Percentiles rank a stretch among this genome's conserved stretches.
Evolutionary conservation across 2,888 invertebrate species (phyloP).

Genomic region (Hyalella azteca): DNA sequence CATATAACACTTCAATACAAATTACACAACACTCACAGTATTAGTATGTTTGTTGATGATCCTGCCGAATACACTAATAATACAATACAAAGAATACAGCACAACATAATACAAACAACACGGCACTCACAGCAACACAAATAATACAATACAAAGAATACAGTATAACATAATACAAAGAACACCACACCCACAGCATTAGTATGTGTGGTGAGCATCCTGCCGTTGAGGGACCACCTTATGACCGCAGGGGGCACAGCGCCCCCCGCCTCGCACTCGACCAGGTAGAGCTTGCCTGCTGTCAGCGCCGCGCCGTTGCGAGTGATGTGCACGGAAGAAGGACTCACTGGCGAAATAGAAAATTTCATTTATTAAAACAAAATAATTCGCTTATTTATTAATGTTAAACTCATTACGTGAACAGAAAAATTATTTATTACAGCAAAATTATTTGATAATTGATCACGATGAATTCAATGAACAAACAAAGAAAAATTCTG

Average conservation of each 20-base stretch:
- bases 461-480: too few species aligned
- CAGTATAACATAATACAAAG: too few species aligned
- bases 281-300: conserved; percentile 60
- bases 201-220: conserved; percentile 37
- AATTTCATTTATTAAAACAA: not conserved
- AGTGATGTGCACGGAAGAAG: conserved; percentile 60
- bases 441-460: too few species aligned
- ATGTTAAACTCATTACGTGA: not conserved
- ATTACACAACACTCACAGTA: too few species aligned
- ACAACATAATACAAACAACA: too few species aligned
- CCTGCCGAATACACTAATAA: too few species aligned
- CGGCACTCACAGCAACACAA: too few species aligned
- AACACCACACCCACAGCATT: not conserved
- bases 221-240: conserved; percentile 61
- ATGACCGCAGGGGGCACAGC: conserved; percentile 61
- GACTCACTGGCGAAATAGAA: conserved; percentile 60
- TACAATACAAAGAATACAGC: too few species aligned
- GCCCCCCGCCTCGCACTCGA: conserved; percentile 60
- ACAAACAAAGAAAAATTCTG: not conserved
- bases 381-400: not conserved
- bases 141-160: too few species aligned
- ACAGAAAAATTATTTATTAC: too few species aligned
- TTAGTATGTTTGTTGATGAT: too few species aligned
- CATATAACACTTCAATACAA: too few species aligned
- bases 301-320: conserved; percentile 60